These are phyloP conservation scores for Bombus confusus DNA, from an alignment of 1,140 invertebrate species.

Conservation along the genomic window DNA sequence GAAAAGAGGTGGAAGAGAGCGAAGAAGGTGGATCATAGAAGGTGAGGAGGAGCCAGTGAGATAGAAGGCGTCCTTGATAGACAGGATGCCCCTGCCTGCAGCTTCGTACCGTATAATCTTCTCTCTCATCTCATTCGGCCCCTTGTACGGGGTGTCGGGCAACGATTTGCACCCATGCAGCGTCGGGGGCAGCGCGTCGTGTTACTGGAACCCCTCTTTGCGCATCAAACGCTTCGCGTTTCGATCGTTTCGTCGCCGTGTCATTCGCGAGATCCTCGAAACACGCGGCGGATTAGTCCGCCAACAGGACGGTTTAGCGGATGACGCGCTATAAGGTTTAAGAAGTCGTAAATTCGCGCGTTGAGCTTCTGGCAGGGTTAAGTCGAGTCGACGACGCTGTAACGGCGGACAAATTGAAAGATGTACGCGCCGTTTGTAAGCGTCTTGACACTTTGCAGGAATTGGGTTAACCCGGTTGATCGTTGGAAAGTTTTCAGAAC, in stretches of 20 bases:
- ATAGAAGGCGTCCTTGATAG: constrained; percentile 78
- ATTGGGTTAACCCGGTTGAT: neutral
- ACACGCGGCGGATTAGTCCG: neutral
- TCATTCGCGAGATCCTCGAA: neutral
- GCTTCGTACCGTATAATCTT: constrained; percentile 75
- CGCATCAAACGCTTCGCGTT: constrained; percentile 32
- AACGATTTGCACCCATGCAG: constrained; percentile 73
- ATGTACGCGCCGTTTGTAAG: too few species aligned
- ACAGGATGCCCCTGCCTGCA: constrained; percentile 76
- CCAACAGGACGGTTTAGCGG: neutral
- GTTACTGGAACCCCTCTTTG: constrained; percentile 34
- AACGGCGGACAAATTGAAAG: too few species aligned
- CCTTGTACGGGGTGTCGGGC: constrained; percentile 72
- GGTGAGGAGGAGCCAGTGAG: constrained; percentile 69
- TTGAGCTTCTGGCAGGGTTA: neutral
- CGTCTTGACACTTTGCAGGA: neutral
- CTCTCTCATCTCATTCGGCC: constrained; percentile 77
- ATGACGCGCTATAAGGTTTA: neutral
- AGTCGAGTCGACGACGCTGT: neutral
- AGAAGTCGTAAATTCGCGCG: neutral
- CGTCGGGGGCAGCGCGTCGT: constrained; percentile 54
- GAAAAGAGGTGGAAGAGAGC: constrained; percentile 1
- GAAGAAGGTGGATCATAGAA: constrained; percentile 63
- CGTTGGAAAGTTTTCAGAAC: too few species aligned
- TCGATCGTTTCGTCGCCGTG: constrained; percentile 40